Percentiles rank a stretch among this genome's conserved stretches.
These are phyloP conservation scores for Tubulanus polymorphus DNA, from an alignment of 2,888 invertebrate species.

Conservation along the genomic window DNA sequence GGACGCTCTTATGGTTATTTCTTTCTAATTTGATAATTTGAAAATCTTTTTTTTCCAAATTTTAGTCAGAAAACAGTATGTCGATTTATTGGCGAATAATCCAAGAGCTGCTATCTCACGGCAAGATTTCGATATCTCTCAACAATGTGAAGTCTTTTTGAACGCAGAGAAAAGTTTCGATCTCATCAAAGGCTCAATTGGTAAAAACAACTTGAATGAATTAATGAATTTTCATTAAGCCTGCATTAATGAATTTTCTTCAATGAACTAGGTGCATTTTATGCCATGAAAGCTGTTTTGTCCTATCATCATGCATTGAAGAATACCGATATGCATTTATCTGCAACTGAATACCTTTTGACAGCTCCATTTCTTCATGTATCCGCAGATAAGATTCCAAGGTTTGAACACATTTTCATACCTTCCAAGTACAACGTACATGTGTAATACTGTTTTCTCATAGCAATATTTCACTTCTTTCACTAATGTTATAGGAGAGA, in stretches of 20 bases:
- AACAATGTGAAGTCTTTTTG: constrained; percentile 46
- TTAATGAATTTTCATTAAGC: not conserved
- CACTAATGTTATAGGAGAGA: constrained; percentile 40
- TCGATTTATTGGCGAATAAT: constrained; percentile 40
- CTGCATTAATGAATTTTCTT: constrained; percentile 4
- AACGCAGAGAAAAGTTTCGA: constrained; percentile 40
- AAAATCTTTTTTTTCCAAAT: constrained; percentile 5
- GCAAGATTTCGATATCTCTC: constrained; percentile 47
- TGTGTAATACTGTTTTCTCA: no score
- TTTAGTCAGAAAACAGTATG: constrained; percentile 44
- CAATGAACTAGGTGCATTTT: constrained; percentile 47
- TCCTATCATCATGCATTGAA: constrained; percentile 48
- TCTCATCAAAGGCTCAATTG: constrained; percentile 43
- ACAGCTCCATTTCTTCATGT: constrained; percentile 44
- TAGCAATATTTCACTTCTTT: no score
- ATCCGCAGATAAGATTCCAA: constrained; percentile 33
- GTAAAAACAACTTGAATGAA: constrained; percentile 21
- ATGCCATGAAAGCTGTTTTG: constrained; percentile 49
- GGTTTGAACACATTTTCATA: constrained; percentile 30
- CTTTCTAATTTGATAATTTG: not conserved
- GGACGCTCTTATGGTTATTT: no score
- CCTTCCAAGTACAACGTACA: no score
- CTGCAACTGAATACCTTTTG: constrained; percentile 45
- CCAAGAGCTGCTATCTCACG: constrained; percentile 45
- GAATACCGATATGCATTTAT: constrained; percentile 33